These are phyloP conservation scores for Macrosiphum euphorbiae DNA, from an alignment of 2,888 invertebrate species.

Conservation along the genomic window DNA sequence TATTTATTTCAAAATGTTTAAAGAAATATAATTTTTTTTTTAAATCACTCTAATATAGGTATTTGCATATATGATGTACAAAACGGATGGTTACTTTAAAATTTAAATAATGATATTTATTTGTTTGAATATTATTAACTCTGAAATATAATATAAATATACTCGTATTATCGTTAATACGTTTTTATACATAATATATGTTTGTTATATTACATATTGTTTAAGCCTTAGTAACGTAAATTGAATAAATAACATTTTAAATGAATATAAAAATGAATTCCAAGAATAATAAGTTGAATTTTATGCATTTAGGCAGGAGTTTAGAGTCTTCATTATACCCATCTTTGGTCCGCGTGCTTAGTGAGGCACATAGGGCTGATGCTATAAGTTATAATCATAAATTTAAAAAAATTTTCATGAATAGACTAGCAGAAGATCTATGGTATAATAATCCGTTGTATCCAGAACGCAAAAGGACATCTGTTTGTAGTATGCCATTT, in stretches of 20 bases:
- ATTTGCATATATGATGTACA: background rate
- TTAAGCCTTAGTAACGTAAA: background rate
- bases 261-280: slow-evolving; percentile 20
- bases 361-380: background rate
- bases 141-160: background rate
- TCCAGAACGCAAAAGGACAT: background rate
- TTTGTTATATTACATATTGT: background rate
- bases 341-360: slow-evolving; percentile 36
- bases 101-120: background rate
- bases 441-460: slow-evolving; percentile 55
- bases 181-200: background rate
- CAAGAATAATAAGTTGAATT: background rate
- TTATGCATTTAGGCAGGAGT: background rate
- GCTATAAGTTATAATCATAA: slow-evolving; percentile 19
- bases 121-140: background rate
- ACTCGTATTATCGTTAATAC: background rate
- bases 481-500: background rate
- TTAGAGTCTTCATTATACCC: background rate
- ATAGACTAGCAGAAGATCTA: slow-evolving; percentile 46
- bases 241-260: background rate
- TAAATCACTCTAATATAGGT: background rate
- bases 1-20: background rate
- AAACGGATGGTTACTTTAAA: background rate
- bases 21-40: background rate
- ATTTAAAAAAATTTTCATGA: slow-evolving; percentile 28